phyloP scores from a whole-genome alignment of 2,113 vertebrate genomes.

The Pseudorectes ferrugineus region DNA sequence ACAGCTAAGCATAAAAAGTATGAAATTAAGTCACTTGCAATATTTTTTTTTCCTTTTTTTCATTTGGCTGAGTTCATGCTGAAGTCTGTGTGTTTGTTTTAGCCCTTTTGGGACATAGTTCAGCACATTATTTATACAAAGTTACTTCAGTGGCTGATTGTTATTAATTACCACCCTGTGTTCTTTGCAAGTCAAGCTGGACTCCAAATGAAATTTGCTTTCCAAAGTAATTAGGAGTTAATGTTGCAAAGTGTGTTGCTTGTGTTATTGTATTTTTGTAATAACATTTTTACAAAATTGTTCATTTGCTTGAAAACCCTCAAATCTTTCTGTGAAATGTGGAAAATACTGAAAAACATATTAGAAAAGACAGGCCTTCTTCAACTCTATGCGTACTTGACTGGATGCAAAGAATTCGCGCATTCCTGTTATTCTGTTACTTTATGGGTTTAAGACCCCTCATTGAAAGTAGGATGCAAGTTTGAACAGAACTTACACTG shows the following conservation, averaged over 20 bases:
- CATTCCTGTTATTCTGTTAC: neutral
- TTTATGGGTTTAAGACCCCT: neutral
- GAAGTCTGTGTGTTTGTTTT: slow-evolving; percentile 76
- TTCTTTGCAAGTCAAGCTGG: slow-evolving; percentile 44
- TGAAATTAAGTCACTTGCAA: slow-evolving; percentile 58
- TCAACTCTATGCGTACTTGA: rapidly evolving
- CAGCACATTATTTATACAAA: slow-evolving; percentile 75
- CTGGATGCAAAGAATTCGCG: neutral
- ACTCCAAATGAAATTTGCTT: slow-evolving; percentile 34
- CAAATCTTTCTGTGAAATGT: neutral
- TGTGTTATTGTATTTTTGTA: neutral
- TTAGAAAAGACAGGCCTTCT: neutral
- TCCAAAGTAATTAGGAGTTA: slow-evolving; percentile 43
- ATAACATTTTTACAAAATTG: neutral
- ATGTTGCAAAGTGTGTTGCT: neutral
- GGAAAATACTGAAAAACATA: neutral
- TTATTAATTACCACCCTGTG: slow-evolving; percentile 82
- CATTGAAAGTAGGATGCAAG: neutral
- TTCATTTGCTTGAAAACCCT: neutral
- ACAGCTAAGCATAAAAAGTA: neutral
- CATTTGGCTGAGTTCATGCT: slow-evolving; percentile 76
- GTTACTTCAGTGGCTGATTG: slow-evolving; percentile 72
- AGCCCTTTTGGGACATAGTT: slow-evolving; percentile 77
- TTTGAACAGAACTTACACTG: neutral
- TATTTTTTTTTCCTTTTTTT: slow-evolving; percentile 20